Conservation (phyloP, 1,140 invertebrate genomes). For the Patella vulgata region DNA sequence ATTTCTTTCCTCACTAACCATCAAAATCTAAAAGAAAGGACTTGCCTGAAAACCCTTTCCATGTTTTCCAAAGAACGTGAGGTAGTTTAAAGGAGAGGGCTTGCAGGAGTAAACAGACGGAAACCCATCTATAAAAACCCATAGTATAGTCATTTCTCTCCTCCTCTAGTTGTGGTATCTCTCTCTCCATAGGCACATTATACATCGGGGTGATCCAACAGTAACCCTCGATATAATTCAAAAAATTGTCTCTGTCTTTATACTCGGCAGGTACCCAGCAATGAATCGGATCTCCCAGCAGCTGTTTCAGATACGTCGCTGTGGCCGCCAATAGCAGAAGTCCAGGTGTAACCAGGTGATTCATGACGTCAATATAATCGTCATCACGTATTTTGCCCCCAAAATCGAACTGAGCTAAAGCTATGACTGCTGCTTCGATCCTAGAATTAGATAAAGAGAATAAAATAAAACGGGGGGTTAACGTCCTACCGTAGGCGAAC, state of each 20-base stretch:
- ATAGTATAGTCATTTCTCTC: constrained; percentile 46
- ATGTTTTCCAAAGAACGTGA: constrained; percentile 60
- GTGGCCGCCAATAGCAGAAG: constrained; percentile 87
- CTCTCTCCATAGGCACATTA: neutral
- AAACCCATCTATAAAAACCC: constrained; percentile 69
- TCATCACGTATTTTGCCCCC: too few species aligned
- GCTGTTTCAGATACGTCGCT: constrained; percentile 86
- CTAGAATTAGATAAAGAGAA: too few species aligned
- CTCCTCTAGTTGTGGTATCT: neutral
- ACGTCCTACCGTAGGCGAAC: too few species aligned
- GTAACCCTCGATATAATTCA: constrained; percentile 4
- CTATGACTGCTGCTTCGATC: too few species aligned
- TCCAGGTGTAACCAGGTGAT: constrained; percentile 71
- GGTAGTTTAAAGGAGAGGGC: constrained; percentile 66
- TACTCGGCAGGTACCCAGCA: constrained; percentile 69
- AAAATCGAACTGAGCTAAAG: too few species aligned
- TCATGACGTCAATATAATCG: constrained; percentile 41
- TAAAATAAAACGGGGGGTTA: too few species aligned
- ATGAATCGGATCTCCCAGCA: constrained; percentile 90
- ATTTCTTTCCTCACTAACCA: too few species aligned
- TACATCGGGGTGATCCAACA: neutral
- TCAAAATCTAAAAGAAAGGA: too few species aligned
- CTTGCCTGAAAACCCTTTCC: constrained; percentile 55
- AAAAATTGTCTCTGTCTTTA: neutral
- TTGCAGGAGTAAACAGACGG: constrained; percentile 65